These are phyloP conservation scores for Verasper variegatus DNA, from an alignment of 2,113 vertebrate genomes.

Conservation along the genomic window DNA sequence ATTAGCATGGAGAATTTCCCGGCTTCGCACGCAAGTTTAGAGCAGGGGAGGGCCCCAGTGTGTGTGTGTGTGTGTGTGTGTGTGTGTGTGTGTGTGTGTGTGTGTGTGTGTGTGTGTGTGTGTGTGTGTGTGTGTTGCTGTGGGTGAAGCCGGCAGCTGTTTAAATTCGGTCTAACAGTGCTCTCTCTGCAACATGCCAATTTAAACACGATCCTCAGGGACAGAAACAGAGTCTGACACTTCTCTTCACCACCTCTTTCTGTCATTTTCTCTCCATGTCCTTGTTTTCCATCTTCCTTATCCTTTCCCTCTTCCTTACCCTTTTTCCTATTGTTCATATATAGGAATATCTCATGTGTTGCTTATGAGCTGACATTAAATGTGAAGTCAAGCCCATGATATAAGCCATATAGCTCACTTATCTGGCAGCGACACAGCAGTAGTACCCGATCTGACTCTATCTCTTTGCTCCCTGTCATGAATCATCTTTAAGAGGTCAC, in stretches of 20 bases:
- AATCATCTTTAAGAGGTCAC: conserved; percentile 36
- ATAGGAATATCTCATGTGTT: not conserved
- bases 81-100: conserved; percentile 34
- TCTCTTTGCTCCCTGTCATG: conserved; percentile 42
- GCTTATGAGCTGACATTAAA: not conserved
- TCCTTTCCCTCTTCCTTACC: not conserved
- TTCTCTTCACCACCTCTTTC: conserved; percentile 50
- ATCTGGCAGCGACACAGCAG: not conserved
- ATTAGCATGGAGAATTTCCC: conserved; percentile 77
- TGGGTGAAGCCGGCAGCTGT: conserved; percentile 77
- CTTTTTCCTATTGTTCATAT: not conserved
- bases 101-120: conserved; percentile 32
- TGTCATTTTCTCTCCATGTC: conserved; percentile 32
- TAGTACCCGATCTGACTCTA: conserved; percentile 42
- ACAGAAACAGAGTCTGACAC: conserved; percentile 65
- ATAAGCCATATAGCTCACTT: conserved; percentile 1
- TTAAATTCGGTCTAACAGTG: conserved; percentile 70
- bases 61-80: conserved; percentile 32
- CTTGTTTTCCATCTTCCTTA: conserved; percentile 9
- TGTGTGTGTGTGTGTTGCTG: conserved; percentile 39
- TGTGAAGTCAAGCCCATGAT: not conserved
- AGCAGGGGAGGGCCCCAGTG: conserved; percentile 63
- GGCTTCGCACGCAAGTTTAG: conserved; percentile 77
- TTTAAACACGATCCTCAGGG: conserved; percentile 72
- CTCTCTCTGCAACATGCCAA: conserved; percentile 70